Conservation (phyloP, 2,888 invertebrate species). For the Polylopha cassiicola region DNA sequence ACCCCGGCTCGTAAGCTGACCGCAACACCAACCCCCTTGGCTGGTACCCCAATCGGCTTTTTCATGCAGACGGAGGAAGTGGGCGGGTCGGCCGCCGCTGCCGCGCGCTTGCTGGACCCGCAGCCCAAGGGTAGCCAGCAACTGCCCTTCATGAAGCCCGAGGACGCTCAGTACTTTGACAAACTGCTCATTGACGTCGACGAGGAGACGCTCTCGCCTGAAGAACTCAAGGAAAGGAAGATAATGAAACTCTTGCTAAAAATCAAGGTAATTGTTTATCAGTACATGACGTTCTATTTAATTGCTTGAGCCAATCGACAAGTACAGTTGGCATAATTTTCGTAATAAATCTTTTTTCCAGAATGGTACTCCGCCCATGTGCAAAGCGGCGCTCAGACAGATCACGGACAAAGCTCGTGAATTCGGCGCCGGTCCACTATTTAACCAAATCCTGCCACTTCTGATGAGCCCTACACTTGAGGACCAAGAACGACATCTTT, state of each 20-base stretch:
- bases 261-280: conserved; percentile 83
- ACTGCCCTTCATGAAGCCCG: conserved; percentile 99
- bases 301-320: too few relatives aligned
- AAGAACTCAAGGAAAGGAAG: conserved; percentile 98
- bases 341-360: too few relatives aligned
- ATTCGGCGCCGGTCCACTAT: conserved; percentile 98
- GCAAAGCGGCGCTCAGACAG: conserved; percentile 97
- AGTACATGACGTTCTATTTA: too few relatives aligned
- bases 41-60: conserved; percentile 94
- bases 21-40: conserved; percentile 98
- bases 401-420: conserved; percentile 99
- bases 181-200: conserved; percentile 98
- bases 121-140: conserved; percentile 96
- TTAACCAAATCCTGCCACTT: conserved; percentile 98
- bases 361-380: conserved; percentile 99
- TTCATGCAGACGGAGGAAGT: conserved; percentile 95
- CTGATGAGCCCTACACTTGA: conserved; percentile 99
- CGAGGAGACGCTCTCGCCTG: conserved; percentile 95
- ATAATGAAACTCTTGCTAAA: conserved; percentile 99
- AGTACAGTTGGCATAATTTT: too few relatives aligned
- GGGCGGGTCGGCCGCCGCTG: conserved; percentile 87
- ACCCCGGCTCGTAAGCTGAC: conserved; percentile 98
- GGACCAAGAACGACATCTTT: conserved; percentile 98
- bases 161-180: conserved; percentile 99
- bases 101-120: conserved; percentile 90